These are phyloP conservation scores for Leptinotarsa lineolata DNA, from an alignment of 1,140 invertebrate species.

Conservation along the genomic window DNA sequence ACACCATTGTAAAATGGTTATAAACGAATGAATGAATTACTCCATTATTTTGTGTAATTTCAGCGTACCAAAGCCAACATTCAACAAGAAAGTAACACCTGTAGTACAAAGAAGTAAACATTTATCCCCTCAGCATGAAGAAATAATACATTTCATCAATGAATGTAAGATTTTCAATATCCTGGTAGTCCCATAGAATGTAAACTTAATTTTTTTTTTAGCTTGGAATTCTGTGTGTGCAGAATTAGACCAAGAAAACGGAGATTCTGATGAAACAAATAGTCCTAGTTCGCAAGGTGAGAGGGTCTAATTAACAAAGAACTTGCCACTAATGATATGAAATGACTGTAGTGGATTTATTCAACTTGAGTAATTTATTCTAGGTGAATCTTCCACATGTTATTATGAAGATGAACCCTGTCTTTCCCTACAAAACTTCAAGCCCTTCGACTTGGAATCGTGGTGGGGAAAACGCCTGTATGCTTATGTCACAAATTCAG, in stretches of 20 bases:
- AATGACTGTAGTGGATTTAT: not conserved
- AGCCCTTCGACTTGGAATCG: slow-evolving; percentile 83
- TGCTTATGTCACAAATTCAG: slow-evolving; percentile 43
- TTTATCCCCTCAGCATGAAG: slow-evolving; percentile 57
- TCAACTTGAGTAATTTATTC: slow-evolving; percentile 10
- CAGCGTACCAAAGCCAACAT: slow-evolving; percentile 58
- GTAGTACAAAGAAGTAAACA: slow-evolving; percentile 50
- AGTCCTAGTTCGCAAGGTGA: slow-evolving; percentile 13
- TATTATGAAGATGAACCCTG: slow-evolving; percentile 75
- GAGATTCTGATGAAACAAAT: slow-evolving; percentile 21
- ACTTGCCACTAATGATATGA: too few species aligned
- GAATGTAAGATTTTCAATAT: slow-evolving; percentile 44
- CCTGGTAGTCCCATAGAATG: not conserved
- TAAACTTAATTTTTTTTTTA: slow-evolving; percentile 35
- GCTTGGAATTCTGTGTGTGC: slow-evolving; percentile 47
- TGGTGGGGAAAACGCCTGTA: slow-evolving; percentile 83
- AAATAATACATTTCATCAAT: slow-evolving; percentile 58
- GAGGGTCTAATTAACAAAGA: too few species aligned
- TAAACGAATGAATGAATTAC: not conserved
- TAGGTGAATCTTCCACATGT: slow-evolving; percentile 56
- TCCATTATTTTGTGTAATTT: slow-evolving; percentile 29
- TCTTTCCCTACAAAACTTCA: slow-evolving; percentile 73
- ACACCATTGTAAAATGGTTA: too few species aligned
- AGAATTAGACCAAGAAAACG: slow-evolving; percentile 41
- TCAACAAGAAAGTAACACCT: slow-evolving; percentile 55